Conservation (phyloP, 2,888 invertebrate species). For the Spodoptera littoralis region DNA sequence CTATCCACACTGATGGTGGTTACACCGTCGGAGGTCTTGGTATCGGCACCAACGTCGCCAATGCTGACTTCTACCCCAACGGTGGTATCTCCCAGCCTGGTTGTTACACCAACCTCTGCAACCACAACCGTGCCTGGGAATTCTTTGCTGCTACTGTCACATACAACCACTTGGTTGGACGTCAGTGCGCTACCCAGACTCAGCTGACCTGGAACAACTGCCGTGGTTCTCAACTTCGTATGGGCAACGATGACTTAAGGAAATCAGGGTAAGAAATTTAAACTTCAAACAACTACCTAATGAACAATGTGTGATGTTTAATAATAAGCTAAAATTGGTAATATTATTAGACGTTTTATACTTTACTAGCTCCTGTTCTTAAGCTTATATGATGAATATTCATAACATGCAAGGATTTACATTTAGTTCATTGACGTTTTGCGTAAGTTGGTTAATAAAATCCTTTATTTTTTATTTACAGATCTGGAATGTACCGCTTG, state of each 20-base stretch:
- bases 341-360: too few species aligned
- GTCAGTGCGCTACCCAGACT: slow-evolving; percentile 52
- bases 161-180: slow-evolving; percentile 66
- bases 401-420: too few species aligned
- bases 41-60: slow-evolving; percentile 79
- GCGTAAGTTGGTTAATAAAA: too few species aligned
- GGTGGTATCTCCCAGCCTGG: slow-evolving; percentile 77
- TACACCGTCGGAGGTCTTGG: slow-evolving; percentile 72
- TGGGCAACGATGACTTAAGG: slow-evolving; percentile 68
- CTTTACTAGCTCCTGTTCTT: too few species aligned
- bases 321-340: too few species aligned
- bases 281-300: not conserved
- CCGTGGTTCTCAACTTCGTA: slow-evolving; percentile 55
- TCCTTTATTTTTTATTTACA: too few species aligned
- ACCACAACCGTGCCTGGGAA: slow-evolving; percentile 71
- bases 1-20: slow-evolving; percentile 67
- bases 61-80: slow-evolving; percentile 89
- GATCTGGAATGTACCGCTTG: too few species aligned
- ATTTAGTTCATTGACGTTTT: too few species aligned
- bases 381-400: too few species aligned
- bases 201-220: slow-evolving; percentile 65
- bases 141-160: slow-evolving; percentile 66
- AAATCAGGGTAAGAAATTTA: slow-evolving; percentile 44
- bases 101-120: slow-evolving; percentile 65
- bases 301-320: not conserved